Base-by-base conservation (phyloP, 2,888 invertebrate genomes). In the Polydrusus cervinus region DNA sequence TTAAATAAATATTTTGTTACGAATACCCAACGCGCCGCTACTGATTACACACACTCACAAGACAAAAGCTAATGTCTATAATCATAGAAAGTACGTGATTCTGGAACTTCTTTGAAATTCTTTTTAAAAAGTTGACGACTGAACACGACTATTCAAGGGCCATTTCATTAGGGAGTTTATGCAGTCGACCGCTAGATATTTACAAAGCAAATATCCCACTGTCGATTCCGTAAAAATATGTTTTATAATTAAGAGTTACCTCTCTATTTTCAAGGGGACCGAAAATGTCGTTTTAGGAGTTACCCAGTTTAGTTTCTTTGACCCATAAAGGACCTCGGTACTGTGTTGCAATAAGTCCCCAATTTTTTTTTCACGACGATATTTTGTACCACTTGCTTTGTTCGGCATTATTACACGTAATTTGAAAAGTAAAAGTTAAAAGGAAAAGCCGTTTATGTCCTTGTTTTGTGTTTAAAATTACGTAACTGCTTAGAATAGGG, bases 81-180 rank as follows among this genome's bases (percentile, higher is more conserved):
- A 49, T 49, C 47, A 16, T 49, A 16, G 8, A 49, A 49, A 49
- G 47, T 49, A 49, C 47, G 47, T 49, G 47, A 49, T 49, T 16
- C 16, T n/a, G 47, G 16, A 49, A 49, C 16, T 49, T 16, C 47
- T 49, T 49, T 16, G 9, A 49, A 78, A 62, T 45, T 62, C 45
- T 13, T 45, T 34, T 40, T 62, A 11, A 62, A 62, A 62, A 62
- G 62, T 40, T n/a, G n/a, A n/a, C n/a, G 43, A 43, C 2, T 30
- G 40, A 43, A 38, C 62, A 38, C 62, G 34, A 20, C 62, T 45
- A 62, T 62, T 62, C 45, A 20, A 45, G 18, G 18, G 25, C 18
- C 62, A 45, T 45, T 57, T 62, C 34, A 34, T 34, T 34, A 34
- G 34, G 34, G 34, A 34, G 34, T 34, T 34, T 34, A 8, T 34